These are phyloP conservation scores for Collichthys lucidus DNA, from an alignment of 2,113 vertebrate species.

Conservation along the genomic window DNA sequence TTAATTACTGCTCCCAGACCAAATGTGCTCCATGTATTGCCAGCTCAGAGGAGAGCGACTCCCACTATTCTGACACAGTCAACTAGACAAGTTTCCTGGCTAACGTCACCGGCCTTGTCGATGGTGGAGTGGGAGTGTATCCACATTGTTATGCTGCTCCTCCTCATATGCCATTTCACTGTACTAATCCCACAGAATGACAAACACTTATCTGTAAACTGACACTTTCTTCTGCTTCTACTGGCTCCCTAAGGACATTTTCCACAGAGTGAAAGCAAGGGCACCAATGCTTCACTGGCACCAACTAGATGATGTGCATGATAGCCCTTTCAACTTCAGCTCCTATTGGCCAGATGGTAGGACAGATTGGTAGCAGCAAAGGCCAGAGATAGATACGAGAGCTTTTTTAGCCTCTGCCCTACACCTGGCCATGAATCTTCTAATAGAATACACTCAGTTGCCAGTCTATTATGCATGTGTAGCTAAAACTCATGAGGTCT, in stretches of 20 bases:
- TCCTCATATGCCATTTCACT: background rate
- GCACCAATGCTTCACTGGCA: conserved; percentile 1
- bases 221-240: background rate
- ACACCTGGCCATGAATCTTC: conserved; percentile 21
- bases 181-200: conserved; percentile 17
- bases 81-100: conserved; percentile 3
- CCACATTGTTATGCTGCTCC: background rate
- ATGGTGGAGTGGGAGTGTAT: background rate
- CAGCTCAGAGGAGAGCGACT: conserved; percentile 5
- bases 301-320: conserved; percentile 13
- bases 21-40: background rate
- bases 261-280: background rate
- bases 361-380: conserved; percentile 30
- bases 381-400: conserved; percentile 12
- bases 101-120: background rate
- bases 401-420: conserved; percentile 10
- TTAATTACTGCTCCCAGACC: background rate
- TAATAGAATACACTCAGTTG: background rate
- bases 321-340: conserved; percentile 20
- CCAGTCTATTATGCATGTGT: background rate
- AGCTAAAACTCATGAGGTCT: background rate
- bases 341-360: conserved; percentile 37
- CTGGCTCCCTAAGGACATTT: background rate
- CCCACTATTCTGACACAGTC: background rate
- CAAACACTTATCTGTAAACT: conserved; percentile 25